These are phyloP conservation scores for Actias luna DNA, from an alignment of 2,888 invertebrate genomes.

Conservation along the genomic window DNA sequence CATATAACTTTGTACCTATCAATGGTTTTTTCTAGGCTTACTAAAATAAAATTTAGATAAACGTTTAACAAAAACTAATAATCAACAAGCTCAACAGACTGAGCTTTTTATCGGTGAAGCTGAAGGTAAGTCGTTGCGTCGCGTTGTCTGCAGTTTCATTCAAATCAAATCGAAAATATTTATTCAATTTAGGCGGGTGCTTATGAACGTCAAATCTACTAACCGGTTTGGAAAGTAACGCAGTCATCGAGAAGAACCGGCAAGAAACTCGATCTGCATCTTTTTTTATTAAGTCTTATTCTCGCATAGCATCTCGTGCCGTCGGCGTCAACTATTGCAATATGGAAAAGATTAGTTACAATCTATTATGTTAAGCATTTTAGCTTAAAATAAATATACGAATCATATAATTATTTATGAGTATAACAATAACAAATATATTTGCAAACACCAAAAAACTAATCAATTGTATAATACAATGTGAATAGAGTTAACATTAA, in stretches of 20 bases:
- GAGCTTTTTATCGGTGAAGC: slow-evolving; percentile 48
- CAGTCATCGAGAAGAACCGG: too few relatives aligned
- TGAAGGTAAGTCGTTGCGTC: slow-evolving; percentile 29
- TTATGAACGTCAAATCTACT: too few relatives aligned
- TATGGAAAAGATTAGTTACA: neutral
- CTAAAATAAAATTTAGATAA: neutral
- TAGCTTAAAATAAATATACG: neutral
- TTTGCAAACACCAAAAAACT: neutral
- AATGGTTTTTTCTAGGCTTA: neutral
- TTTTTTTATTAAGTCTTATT: too few relatives aligned
- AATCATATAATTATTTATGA: neutral
- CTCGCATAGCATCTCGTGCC: slow-evolving; percentile 18
- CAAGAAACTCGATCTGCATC: too few relatives aligned
- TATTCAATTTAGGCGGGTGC: too few relatives aligned
- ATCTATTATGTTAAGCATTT: neutral
- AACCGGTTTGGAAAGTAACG: too few relatives aligned
- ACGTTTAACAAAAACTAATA: slow-evolving; percentile 23
- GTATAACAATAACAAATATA: neutral
- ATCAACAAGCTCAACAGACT: slow-evolving; percentile 36
- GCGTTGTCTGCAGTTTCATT: slow-evolving; percentile 53
- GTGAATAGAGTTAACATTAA: slow-evolving; percentile 11
- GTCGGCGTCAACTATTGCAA: neutral
- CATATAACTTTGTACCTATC: neutral
- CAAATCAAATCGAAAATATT: too few relatives aligned
- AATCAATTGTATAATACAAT: neutral